Evolutionary conservation across 2,888 invertebrate species (phyloP), one percentile per base, ranked within the genome.

Genomic region (Nemotelus pantherinus): DNA sequence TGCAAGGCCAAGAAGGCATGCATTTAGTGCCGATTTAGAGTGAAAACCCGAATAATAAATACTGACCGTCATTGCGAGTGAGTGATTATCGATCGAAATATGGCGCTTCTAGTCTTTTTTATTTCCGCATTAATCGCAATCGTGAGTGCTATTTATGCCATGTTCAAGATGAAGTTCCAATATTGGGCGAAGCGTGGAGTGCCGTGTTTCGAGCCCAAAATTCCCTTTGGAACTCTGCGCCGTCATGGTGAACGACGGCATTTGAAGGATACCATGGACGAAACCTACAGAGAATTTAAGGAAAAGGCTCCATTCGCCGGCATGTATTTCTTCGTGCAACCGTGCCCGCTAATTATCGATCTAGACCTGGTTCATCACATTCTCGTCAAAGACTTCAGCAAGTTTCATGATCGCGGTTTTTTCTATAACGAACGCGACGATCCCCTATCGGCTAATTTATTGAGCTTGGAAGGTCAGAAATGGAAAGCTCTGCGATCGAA

Each of bases 401-500:
- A 85, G 75, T 88, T 88, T 79, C 82, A 84, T 1, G 83, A 85
- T 80, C 85, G 87, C 39, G 86, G 86, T 5, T 81, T 85, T 47
- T 84, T 83, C 50, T 83, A 83, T 60, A 85, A 87, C 72, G 86
- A 85, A 25, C 81, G 82, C 48, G 82, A 84, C 67, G 87, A 88
- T 81, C 88, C 88, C 2, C 72, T 88, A 1, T 82, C 85, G 9
- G 86, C 81, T 1, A 85, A 87, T 82, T 81, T 88, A 3, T 84
- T 87, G 77, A 83, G 84, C 70, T 78, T 87, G 79, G 85, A 85
- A n/a, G 88, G 88, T 0, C 82, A 84, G 0, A 86, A 86, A 53
- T 90, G 89, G 90, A 88, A 86, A 71, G 83, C 84, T 41, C 83
- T 89, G 80, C 83, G 89, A 50, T 81, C 83, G 0, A 88, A 88